Conservation (phyloP, 2,888 invertebrate genomes). For the Xestia c-nigrum region DNA sequence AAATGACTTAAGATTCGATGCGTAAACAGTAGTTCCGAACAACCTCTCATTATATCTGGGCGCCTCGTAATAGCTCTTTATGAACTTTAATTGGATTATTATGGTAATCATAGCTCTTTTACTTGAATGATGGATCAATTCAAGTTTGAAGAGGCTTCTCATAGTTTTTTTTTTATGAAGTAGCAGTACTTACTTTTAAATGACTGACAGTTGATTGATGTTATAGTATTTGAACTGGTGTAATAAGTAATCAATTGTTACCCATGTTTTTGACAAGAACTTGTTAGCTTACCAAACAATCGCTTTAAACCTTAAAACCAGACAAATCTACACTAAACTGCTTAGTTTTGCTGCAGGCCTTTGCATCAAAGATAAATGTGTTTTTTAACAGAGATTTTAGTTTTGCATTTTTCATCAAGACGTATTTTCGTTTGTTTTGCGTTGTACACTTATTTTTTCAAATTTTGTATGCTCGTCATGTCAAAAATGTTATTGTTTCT, state of each 20-base stretch:
- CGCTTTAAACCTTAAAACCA: too few relatives aligned
- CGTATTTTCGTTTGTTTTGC: too few relatives aligned
- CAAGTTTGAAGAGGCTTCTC: neutral
- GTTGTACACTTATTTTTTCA: too few relatives aligned
- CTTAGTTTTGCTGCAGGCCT: neutral
- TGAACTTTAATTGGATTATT: conserved; percentile 9
- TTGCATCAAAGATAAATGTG: neutral
- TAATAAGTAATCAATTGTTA: neutral
- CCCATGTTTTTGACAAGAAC: neutral
- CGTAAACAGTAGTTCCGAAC: conserved; percentile 35
- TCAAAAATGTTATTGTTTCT: too few relatives aligned
- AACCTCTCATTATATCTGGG: conserved; percentile 3
- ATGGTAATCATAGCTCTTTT: conserved; percentile 29
- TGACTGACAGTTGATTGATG: neutral
- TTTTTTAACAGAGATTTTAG: neutral
- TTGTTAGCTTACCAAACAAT: neutral
- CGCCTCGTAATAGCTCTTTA: conserved; percentile 9
- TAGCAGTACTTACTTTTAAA: neutral
- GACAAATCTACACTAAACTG: neutral
- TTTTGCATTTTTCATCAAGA: too few relatives aligned
- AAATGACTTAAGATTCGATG: neutral
- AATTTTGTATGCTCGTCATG: too few relatives aligned
- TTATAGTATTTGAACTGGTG: neutral
- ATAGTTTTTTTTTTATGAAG: neutral
- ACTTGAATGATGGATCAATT: conserved; percentile 5